Evolutionary conservation across 2,113 vertebrate genomes (phyloP), one percentile per base, ranked within the genome.

Genomic region (Thryonomys swinderianus): DNA sequence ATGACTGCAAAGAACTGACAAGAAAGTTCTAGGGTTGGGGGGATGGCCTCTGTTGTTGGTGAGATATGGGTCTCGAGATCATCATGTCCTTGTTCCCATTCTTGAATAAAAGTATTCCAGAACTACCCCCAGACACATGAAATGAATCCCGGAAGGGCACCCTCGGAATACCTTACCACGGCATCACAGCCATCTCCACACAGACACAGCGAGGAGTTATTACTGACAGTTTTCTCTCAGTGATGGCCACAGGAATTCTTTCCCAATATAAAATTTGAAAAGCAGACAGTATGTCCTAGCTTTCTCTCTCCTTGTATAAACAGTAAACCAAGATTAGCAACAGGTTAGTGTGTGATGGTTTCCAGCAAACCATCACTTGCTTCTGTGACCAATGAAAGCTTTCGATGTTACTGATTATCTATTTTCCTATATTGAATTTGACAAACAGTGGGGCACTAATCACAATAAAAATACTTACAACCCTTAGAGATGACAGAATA

Each of bases 361-460:
- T 59, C 88, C 34, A 90, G 27, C 7, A 94, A 88, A 94, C 12
- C 30, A 71, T 89, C 18, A 45, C 42, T 81, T 82, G 74, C 51
- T 93, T 82, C 74, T 66, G 18, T 45, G 27, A 74, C 85, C 80
- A 92, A 11, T 48, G 11, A 76, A 82, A 80, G 16, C 9, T 83
- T 89, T 84, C 14, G 6, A 73, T 83, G 80, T 95, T 90, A 40
- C 17, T 30, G 78, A 25, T 3, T 64, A 62, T 34, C 32, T 87
- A n/a, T 88, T 92, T 87, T 84, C 14, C 27, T 87, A 71, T 32
- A 90, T 1, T 79, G 37, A 95, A 14, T 83, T 97, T 73, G 67
- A n/a, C 90, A 94, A 74, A 85, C 30, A 84, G 10, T 79, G 17
- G 37, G 11, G 23, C 7, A 1, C 30, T 55, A 85, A 40, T 55